Conservation (phyloP, 2,797 vertebrate genomes). For the Sphaeramia orbicularis region DNA sequence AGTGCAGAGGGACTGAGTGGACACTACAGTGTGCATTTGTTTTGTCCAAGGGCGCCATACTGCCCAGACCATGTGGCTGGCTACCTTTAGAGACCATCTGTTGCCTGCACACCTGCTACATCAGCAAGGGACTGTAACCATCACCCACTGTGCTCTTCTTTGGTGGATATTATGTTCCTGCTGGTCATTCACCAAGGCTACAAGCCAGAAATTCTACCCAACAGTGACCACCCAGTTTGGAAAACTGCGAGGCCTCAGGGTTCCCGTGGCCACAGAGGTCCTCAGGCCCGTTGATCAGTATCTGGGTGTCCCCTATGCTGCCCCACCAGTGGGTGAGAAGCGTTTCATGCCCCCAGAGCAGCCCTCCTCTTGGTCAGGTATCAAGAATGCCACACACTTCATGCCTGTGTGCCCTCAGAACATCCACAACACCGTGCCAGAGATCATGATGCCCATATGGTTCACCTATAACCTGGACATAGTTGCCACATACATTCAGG, state of each 20-base stretch:
- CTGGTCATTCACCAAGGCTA: slow-evolving; percentile 81
- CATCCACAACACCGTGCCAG: slow-evolving; percentile 91
- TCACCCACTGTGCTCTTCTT: slow-evolving; percentile 82
- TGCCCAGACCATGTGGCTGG: slow-evolving; percentile 81
- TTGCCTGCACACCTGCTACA: slow-evolving; percentile 80
- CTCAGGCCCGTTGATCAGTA: slow-evolving; percentile 89
- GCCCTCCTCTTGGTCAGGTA: slow-evolving; percentile 90
- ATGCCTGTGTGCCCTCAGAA: slow-evolving; percentile 94
- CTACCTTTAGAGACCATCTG: slow-evolving; percentile 80
- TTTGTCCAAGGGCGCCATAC: slow-evolving; percentile 65
- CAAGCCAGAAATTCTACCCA: slow-evolving; percentile 87
- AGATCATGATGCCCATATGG: slow-evolving; percentile 95
- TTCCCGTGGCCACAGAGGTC: slow-evolving; percentile 90
- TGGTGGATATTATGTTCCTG: slow-evolving; percentile 84
- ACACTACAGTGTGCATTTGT: slow-evolving; percentile 74
- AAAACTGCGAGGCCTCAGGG: slow-evolving; percentile 89
- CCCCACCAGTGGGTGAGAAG: slow-evolving; percentile 90
- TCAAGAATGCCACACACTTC: slow-evolving; percentile 92
- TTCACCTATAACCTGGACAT: slow-evolving; percentile 95
- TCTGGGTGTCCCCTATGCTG: slow-evolving; percentile 91
- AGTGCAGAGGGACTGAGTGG: slow-evolving; percentile 67
- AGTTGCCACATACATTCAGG: slow-evolving; percentile 92
- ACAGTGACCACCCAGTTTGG: slow-evolving; percentile 93
- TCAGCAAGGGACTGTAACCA: slow-evolving; percentile 77
- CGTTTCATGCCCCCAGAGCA: slow-evolving; percentile 93